These are phyloP conservation scores for Lepilemur ruficaudatus DNA, from an alignment of 2,797 vertebrate species.

Conservation along the genomic window DNA sequence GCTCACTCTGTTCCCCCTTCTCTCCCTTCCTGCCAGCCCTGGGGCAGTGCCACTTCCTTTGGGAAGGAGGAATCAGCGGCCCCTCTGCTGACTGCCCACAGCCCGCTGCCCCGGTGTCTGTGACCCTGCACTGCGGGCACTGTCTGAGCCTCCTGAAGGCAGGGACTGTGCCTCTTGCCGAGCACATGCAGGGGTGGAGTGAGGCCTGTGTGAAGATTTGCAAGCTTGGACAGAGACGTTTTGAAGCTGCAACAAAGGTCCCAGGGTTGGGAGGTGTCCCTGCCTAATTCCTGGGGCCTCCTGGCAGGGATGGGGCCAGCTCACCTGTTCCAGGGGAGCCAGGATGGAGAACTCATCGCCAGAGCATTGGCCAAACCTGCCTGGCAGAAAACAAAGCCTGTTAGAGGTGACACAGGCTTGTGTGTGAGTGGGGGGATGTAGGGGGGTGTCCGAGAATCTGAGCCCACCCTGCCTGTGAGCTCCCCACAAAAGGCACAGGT, in stretches of 20 bases:
- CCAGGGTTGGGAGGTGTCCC: not conserved
- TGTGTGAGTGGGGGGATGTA: not conserved
- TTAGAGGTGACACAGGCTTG: not conserved
- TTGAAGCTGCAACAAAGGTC: not conserved
- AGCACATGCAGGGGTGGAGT: not conserved
- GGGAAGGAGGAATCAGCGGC: not conserved
- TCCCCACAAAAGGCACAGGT: too few species aligned
- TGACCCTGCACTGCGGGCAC: not conserved
- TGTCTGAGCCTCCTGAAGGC: not conserved
- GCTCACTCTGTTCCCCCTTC: accelerated
- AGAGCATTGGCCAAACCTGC: slow-evolving; percentile 79
- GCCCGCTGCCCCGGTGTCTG: accelerated
- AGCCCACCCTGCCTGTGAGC: too few species aligned
- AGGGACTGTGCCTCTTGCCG: not conserved
- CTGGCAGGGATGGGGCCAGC: slow-evolving; percentile 71
- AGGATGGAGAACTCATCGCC: slow-evolving; percentile 79
- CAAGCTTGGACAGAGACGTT: not conserved
- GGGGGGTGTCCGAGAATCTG: not conserved
- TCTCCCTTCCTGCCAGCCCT: not conserved
- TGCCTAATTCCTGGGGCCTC: not conserved
- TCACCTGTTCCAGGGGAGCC: slow-evolving; percentile 73
- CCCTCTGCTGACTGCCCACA: not conserved
- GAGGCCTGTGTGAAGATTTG: not conserved
- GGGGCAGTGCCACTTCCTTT: not conserved
- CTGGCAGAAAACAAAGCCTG: not conserved